phyloP scores from a whole-genome alignment of 2,888 invertebrate genomes.

The Mimumesa dahlbomi region DNA sequence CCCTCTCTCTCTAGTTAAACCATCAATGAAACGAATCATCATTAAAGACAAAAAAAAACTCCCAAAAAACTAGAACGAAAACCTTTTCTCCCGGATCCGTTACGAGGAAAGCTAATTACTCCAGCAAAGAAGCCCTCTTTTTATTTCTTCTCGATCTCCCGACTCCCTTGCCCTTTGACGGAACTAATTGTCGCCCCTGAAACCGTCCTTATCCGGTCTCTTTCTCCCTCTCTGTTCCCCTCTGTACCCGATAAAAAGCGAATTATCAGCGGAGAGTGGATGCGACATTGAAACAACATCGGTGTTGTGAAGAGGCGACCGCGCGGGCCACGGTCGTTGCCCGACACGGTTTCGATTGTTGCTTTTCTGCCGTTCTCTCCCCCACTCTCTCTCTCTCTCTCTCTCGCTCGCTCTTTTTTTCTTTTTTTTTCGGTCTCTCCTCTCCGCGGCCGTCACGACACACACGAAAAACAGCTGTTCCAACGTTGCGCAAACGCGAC shows the following conservation, averaged over 20 bases:
- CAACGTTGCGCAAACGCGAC: slow-evolving; percentile 63
- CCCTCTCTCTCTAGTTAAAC: slow-evolving; percentile 11
- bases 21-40: slow-evolving; percentile 44
- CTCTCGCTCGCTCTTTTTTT: slow-evolving; percentile 50
- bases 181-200: slow-evolving; percentile 24
- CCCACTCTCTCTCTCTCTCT: slow-evolving; percentile 41
- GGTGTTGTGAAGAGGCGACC: slow-evolving; percentile 48
- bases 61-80: too few relatives aligned
- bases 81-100: slow-evolving; percentile 3
- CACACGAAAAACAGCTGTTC: slow-evolving; percentile 67
- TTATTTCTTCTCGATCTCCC: slow-evolving; percentile 3
- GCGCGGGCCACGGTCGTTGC: slow-evolving; percentile 64
- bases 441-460: slow-evolving; percentile 55
- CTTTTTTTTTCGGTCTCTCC: slow-evolving; percentile 25
- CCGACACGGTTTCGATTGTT: slow-evolving; percentile 68
- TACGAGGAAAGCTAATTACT: slow-evolving; percentile 39
- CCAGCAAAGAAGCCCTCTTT: slow-evolving; percentile 39
- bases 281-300: slow-evolving; percentile 63
- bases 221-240: neutral
- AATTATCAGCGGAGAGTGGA: neutral
- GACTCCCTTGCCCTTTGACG: neutral
- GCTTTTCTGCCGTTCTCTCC: slow-evolving; percentile 55
- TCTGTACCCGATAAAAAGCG: slow-evolving; percentile 4
- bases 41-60: too few relatives aligned
- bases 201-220: slow-evolving; percentile 12